Conservation (phyloP, 2,888 invertebrate species). For the Alviniconcha strummeri region DNA sequence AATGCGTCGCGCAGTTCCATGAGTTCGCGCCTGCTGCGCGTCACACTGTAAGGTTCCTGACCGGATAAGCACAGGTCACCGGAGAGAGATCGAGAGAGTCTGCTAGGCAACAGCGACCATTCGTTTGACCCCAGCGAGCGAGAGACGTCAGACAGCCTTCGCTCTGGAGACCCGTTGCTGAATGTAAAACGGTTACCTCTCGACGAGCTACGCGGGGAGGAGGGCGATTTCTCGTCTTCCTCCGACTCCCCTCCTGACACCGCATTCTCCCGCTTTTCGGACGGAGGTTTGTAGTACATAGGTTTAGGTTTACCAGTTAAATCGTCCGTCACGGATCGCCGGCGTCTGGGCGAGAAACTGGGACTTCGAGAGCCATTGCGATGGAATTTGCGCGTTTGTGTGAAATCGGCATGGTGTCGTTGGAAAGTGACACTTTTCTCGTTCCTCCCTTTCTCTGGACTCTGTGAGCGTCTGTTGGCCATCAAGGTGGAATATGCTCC, state of each 20-base stretch:
- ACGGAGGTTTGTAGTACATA: constrained; percentile 8
- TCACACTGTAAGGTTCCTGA: background rate
- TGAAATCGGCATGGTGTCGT: no score
- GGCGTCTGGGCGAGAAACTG: background rate
- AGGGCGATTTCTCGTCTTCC: background rate
- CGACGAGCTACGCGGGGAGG: background rate
- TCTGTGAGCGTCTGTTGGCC: no score
- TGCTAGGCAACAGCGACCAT: no score
- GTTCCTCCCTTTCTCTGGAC: no score
- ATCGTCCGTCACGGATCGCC: background rate
- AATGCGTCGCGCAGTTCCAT: background rate
- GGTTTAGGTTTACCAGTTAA: background rate
- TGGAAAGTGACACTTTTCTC: no score
- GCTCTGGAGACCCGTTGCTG: no score
- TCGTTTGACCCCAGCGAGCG: no score
- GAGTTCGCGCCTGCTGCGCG: background rate
- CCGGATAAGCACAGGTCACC: background rate
- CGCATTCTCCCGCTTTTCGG: background rate
- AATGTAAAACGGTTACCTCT: no score
- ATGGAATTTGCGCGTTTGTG: background rate
- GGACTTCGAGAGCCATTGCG: background rate
- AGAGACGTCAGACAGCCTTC: no score
- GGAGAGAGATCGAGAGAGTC: background rate
- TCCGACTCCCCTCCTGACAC: background rate
- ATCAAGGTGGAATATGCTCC: no score